phyloP scores from a whole-genome alignment of 2,888 invertebrate species.

The Aproaerema taeniolella region DNA sequence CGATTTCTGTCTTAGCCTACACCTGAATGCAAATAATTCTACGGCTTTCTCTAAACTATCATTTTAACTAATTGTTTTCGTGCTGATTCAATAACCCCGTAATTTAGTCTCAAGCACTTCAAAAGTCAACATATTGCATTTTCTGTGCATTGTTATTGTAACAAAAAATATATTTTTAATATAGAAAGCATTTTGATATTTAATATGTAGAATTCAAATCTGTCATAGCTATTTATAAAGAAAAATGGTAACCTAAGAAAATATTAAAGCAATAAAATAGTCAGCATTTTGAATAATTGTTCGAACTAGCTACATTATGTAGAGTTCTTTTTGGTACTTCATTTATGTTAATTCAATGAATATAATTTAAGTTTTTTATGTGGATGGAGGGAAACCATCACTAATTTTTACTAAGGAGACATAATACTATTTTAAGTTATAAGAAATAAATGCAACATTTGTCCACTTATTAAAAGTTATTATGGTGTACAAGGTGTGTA shows the following conservation, averaged over 20 bases:
- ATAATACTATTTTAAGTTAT: constrained; percentile 57
- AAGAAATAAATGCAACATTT: constrained; percentile 36
- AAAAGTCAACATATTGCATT: constrained; percentile 18
- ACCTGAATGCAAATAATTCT: constrained; percentile 17
- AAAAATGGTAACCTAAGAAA: no score
- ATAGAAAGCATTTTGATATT: no score
- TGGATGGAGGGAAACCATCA: constrained; percentile 26
- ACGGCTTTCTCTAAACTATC: constrained; percentile 24
- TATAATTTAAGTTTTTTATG: constrained; percentile 39
- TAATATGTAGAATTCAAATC: no score
- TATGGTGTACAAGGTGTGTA: constrained; percentile 47
- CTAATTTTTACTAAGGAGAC: constrained; percentile 43
- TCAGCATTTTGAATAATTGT: no score
- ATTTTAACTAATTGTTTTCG: constrained; percentile 14
- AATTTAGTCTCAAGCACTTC: constrained; percentile 10
- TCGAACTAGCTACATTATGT: constrained; percentile 39
- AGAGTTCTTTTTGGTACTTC: constrained; percentile 36
- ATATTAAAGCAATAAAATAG: constrained; percentile 44
- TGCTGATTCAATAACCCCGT: constrained; percentile 18
- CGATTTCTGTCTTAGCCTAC: constrained; percentile 36
- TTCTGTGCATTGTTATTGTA: constrained; percentile 2
- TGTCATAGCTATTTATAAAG: no score
- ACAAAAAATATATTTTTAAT: no score
- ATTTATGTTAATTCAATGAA: constrained; percentile 36
- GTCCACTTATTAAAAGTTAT: constrained; percentile 31